A percentile compares a stretch with the other conserved stretches of the same genome.
Evolutionary conservation across 92 coral and sea anemone genomes (phyloP).

Genomic region (Micromussa lordhowensis): DNA sequence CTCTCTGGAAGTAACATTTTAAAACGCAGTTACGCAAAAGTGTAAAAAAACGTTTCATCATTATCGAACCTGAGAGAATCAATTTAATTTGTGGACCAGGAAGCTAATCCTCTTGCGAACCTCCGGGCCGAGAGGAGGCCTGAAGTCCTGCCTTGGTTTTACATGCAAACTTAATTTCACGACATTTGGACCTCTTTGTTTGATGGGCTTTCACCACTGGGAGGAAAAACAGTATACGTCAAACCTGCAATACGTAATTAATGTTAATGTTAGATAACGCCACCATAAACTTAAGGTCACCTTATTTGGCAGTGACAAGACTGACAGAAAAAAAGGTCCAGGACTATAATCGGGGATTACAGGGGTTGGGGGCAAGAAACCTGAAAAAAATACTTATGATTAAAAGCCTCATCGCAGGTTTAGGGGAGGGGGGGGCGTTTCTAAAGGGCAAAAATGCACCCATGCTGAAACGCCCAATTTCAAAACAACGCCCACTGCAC

Average conservation of each 20-base stretch:
- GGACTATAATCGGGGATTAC: neutral
- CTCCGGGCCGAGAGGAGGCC: slow-evolving; percentile 22
- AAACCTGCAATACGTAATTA: slow-evolving; percentile 23
- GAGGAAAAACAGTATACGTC: slow-evolving; percentile 33
- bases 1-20: too few relatives aligned
- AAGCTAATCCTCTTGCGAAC: slow-evolving; percentile 22
- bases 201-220: slow-evolving; percentile 26
- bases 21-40: too few relatives aligned
- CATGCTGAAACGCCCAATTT: slow-evolving; percentile 20
- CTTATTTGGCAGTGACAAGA: slow-evolving; percentile 5
- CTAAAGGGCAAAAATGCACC: slow-evolving; percentile 7
- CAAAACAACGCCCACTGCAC: slow-evolving; percentile 20
- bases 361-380: neutral
- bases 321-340: neutral
- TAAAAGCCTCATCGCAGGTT: slow-evolving; percentile 16
- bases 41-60: neutral
- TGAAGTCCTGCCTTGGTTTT: slow-evolving; percentile 22
- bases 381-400: neutral
- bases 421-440: neutral
- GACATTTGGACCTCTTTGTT: slow-evolving; percentile 22
- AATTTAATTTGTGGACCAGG: slow-evolving; percentile 1
- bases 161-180: slow-evolving; percentile 13
- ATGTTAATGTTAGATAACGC: neutral
- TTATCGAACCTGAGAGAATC: slow-evolving; percentile 14
- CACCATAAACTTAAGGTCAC: slow-evolving; percentile 11